Evolutionary conservation across 2,797 vertebrate species (phyloP).

Genomic region (Pangasius macronema): DNA sequence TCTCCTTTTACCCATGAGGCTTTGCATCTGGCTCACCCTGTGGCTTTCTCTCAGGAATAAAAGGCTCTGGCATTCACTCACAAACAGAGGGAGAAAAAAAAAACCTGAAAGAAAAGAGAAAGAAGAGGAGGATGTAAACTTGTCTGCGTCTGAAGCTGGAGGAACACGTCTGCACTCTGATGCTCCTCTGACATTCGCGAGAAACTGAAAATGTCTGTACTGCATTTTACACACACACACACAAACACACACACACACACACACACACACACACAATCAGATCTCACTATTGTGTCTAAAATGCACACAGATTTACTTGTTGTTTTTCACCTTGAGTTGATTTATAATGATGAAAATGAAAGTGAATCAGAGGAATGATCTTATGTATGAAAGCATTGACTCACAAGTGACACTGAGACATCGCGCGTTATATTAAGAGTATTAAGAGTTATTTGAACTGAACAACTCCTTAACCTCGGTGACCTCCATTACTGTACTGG

Average conservation of each 20-base stretch:
- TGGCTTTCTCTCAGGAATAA: conserved; percentile 16
- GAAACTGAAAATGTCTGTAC: not conserved
- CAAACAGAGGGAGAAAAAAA: not conserved
- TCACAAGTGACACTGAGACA: too few species aligned
- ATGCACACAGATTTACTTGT: not conserved
- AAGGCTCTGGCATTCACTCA: not conserved
- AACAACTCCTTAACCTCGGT: too few species aligned
- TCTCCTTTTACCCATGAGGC: conserved; percentile 16
- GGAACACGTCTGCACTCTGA: not conserved
- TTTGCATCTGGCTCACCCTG: conserved; percentile 1
- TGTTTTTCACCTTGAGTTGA: not conserved
- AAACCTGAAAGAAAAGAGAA: not conserved
- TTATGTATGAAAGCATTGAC: not conserved
- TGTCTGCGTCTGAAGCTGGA: not conserved
- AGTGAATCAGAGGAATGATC: not conserved
- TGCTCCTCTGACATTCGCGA: not conserved
- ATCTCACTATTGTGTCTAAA: not conserved
- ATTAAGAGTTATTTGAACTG: too few species aligned
- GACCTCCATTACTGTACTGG: not conserved
- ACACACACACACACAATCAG: not conserved
- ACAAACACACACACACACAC: not conserved
- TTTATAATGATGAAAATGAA: not conserved
- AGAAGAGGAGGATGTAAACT: not conserved
- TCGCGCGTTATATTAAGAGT: too few species aligned
- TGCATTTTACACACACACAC: not conserved